Evolutionary conservation across 2,888 invertebrate species (phyloP).

Genomic region (Drosophila picticornis): DNA sequence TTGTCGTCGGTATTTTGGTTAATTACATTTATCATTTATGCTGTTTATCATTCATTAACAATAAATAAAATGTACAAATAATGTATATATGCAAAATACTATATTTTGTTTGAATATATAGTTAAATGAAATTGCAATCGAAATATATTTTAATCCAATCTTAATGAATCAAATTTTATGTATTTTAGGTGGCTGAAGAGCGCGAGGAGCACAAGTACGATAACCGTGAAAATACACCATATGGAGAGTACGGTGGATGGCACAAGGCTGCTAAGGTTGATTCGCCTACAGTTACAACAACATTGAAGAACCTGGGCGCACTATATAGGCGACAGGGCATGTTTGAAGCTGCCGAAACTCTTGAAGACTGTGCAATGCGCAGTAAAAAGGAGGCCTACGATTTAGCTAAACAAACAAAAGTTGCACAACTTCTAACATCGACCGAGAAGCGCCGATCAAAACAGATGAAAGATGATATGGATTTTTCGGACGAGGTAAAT

Average conservation of each 20-base stretch:
- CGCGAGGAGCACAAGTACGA: slow-evolving; percentile 97
- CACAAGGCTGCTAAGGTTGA: slow-evolving; percentile 99
- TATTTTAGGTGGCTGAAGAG: slow-evolving; percentile 97
- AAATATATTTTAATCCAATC: neutral
- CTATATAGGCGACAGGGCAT: slow-evolving; percentile 99
- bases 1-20: slow-evolving; percentile 6
- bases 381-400: slow-evolving; percentile 98
- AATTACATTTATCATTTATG: slow-evolving; percentile 12
- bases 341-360: slow-evolving; percentile 99
- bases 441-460: slow-evolving; percentile 87
- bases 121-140: neutral
- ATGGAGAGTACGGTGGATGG: slow-evolving; percentile 96
- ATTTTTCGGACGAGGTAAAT: slow-evolving; percentile 83
- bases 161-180: neutral
- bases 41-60: slow-evolving; percentile 16
- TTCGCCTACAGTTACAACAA: slow-evolving; percentile 98
- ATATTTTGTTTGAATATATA: slow-evolving; percentile 17
- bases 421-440: slow-evolving; percentile 89
- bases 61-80: slow-evolving; percentile 19
- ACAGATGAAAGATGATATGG: slow-evolving; percentile 85
- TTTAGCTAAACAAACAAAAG: slow-evolving; percentile 96
- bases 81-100: slow-evolving; percentile 9
- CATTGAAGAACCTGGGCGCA: slow-evolving; percentile 98
- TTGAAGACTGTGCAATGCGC: slow-evolving; percentile 98
- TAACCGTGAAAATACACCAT: slow-evolving; percentile 95